Evolutionary conservation across 2,113 vertebrate genomes (phyloP).

Genomic region (Sialia sialis): DNA sequence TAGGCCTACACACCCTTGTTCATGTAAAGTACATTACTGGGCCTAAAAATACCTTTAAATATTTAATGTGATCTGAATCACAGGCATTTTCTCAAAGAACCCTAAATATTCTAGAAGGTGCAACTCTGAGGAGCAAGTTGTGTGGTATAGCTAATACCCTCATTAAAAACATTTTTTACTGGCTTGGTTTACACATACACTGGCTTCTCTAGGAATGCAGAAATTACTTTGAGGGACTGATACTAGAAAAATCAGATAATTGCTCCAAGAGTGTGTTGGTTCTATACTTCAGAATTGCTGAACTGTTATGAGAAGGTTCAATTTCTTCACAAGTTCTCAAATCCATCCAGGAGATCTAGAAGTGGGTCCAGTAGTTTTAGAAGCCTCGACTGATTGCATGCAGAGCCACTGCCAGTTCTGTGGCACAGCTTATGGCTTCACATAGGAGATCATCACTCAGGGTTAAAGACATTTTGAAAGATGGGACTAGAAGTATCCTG

Average conservation of each 20-base stretch:
- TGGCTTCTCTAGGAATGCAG: neutral
- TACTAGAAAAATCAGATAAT: neutral
- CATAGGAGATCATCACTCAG: neutral
- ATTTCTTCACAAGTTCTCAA: neutral
- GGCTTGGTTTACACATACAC: neutral
- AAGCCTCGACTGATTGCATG: neutral
- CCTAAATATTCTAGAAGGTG: neutral
- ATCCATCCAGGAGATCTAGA: neutral
- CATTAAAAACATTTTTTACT: neutral
- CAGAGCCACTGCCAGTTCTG: neutral
- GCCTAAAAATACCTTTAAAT: neutral
- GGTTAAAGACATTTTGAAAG: neutral
- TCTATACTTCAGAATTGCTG: neutral
- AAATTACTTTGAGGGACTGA: neutral
- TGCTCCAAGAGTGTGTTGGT: neutral
- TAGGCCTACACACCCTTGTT: neutral
- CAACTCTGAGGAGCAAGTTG: neutral
- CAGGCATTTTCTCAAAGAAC: neutral
- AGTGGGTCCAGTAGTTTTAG: neutral
- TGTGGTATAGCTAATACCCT: neutral
- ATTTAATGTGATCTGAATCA: neutral
- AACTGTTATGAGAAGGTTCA: neutral
- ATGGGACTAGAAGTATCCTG: neutral
- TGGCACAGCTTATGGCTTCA: neutral
- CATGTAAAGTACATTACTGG: neutral